A percentile compares a stretch with the other conserved stretches of the same genome.
phyloP scores from a whole-genome alignment of 2,888 invertebrate genomes.

The Xestia rhomboidea region DNA sequence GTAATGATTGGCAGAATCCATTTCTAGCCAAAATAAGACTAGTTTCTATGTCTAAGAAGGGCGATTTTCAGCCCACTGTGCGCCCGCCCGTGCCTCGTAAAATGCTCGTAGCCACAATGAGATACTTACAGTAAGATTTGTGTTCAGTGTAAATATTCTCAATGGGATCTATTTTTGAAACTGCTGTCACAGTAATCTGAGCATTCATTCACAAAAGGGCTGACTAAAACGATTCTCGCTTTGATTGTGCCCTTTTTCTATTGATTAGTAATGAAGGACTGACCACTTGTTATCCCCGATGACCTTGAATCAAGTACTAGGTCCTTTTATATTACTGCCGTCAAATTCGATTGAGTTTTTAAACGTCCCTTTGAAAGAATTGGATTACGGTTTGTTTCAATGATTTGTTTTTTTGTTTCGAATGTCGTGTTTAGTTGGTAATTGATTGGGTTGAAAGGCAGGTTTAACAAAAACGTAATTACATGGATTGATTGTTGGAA shows the following conservation, averaged over 20 bases:
- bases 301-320: constrained; percentile 44
- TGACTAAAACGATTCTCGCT: constrained; percentile 13
- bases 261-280: constrained; percentile 52
- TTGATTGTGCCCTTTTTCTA: constrained; percentile 38
- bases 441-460: constrained; percentile 38
- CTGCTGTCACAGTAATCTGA: constrained; percentile 6
- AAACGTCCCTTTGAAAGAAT: constrained; percentile 32
- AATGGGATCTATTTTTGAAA: constrained; percentile 14
- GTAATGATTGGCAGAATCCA: too few species aligned
- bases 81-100: background rate
- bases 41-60: too few species aligned
- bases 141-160: background rate
- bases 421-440: constrained; percentile 44
- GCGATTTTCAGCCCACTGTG: too few species aligned
- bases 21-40: too few species aligned
- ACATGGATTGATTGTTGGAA: constrained; percentile 14
- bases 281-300: constrained; percentile 58
- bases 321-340: constrained; percentile 47
- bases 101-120: background rate
- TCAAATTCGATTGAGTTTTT: constrained; percentile 44
- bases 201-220: constrained; percentile 14
- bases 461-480: constrained; percentile 29
- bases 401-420: constrained; percentile 45
- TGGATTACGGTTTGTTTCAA: constrained; percentile 48
- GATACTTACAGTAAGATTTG: background rate